Evolutionary conservation across 2,797 vertebrate genomes (phyloP).

Genomic region (Glyptemys insculpta): DNA sequence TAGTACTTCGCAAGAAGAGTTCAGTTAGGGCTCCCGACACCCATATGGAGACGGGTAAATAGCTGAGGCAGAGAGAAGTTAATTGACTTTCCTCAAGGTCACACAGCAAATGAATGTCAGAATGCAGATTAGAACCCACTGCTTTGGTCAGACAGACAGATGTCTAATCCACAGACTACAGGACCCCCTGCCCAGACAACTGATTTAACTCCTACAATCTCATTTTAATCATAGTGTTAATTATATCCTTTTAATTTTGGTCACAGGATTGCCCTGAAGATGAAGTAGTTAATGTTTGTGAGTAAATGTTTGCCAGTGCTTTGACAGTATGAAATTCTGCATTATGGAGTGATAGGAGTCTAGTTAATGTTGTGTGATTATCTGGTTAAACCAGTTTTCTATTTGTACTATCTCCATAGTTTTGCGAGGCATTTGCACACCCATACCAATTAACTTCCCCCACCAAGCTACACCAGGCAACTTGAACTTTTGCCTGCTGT

Average conservation of each 20-base stretch:
- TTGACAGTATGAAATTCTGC: constrained; percentile 27
- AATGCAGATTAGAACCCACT: constrained; percentile 67
- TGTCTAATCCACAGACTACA: constrained; percentile 70
- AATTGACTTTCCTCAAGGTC: constrained; percentile 72
- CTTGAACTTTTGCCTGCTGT: neutral
- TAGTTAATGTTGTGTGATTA: neutral
- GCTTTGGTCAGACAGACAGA: constrained; percentile 67
- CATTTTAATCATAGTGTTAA: constrained; percentile 66
- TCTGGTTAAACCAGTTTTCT: neutral
- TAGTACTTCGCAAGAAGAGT: constrained; percentile 34
- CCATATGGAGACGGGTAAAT: constrained; percentile 55
- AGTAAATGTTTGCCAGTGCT: neutral
- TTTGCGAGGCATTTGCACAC: neutral
- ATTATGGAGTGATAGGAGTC: neutral
- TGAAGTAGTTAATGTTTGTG: constrained; percentile 60
- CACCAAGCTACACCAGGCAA: neutral
- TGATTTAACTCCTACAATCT: constrained; percentile 71
- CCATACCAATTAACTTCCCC: neutral
- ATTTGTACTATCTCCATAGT: neutral
- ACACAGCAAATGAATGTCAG: constrained; percentile 65
- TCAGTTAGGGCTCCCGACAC: constrained; percentile 24
- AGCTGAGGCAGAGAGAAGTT: constrained; percentile 71
- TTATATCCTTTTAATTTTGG: constrained; percentile 57
- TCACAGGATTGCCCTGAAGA: constrained; percentile 28
- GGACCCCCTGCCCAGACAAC: constrained; percentile 58